Conservation (phyloP, 2,113 vertebrate genomes). For the Caloenas nicobarica region DNA sequence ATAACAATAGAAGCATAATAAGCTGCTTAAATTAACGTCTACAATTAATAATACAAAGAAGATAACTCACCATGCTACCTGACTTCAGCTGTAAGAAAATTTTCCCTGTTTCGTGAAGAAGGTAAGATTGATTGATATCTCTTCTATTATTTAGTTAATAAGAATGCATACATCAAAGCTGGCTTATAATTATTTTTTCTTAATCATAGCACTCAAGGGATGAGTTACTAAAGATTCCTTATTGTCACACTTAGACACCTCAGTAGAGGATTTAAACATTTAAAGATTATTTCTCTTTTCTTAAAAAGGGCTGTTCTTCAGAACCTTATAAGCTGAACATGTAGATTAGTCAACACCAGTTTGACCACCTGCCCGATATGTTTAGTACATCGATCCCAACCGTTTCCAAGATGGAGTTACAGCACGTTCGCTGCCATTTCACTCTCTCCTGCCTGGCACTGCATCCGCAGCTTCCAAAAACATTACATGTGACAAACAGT, state of each 20-base stretch:
- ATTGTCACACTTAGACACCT: neutral
- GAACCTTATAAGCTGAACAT: neutral
- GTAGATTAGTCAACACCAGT: neutral
- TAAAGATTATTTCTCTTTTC: neutral
- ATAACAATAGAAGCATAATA: neutral
- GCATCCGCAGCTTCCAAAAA: neutral
- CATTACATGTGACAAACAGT: neutral
- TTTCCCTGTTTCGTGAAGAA: neutral
- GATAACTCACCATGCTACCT: neutral
- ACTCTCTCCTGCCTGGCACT: neutral
- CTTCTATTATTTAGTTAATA: neutral
- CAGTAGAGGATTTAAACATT: neutral
- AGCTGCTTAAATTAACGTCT: neutral
- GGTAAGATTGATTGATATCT: neutral
- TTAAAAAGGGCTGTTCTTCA: neutral
- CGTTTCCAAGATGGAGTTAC: neutral
- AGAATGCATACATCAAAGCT: neutral
- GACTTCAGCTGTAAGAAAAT: neutral
- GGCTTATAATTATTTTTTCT: neutral
- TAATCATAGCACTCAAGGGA: neutral
- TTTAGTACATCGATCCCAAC: neutral
- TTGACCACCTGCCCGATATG: neutral
- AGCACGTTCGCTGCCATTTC: neutral
- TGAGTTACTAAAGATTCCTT: neutral
- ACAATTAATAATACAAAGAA: neutral